Percentiles rank a stretch among this genome's conserved stretches.
These are phyloP conservation scores for Idaea dimidiata DNA, from an alignment of 2,888 invertebrate genomes.

Conservation along the genomic window DNA sequence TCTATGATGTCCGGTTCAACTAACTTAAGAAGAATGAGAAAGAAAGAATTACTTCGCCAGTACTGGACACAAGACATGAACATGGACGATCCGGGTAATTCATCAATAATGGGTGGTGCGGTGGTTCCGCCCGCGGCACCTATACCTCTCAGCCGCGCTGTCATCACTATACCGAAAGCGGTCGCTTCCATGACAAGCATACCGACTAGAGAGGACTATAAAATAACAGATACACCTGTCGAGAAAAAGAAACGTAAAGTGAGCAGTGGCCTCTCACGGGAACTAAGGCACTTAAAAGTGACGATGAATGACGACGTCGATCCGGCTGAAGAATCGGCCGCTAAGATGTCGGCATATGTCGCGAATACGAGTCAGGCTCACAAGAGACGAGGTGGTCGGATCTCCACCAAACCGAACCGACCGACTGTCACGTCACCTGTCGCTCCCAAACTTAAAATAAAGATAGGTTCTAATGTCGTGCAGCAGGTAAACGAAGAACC, in stretches of 20 bases:
- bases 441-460: slow-evolving; percentile 89
- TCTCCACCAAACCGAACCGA: slow-evolving; percentile 47
- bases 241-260: slow-evolving; percentile 85
- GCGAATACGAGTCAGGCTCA: slow-evolving; percentile 41
- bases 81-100: slow-evolving; percentile 86
- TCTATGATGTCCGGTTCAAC: slow-evolving; percentile 83
- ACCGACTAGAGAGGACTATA: slow-evolving; percentile 92
- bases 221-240: slow-evolving; percentile 83
- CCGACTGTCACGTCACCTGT: slow-evolving; percentile 50
- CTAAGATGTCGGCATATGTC: slow-evolving; percentile 51
- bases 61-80: slow-evolving; percentile 92
- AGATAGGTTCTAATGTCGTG: slow-evolving; percentile 83
- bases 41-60: slow-evolving; percentile 92
- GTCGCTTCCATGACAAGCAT: slow-evolving; percentile 94
- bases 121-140: slow-evolving; percentile 82
- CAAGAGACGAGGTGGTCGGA: slow-evolving; percentile 60
- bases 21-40: slow-evolving; percentile 91
- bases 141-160: slow-evolving; percentile 83
- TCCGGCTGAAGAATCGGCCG: slow-evolving; percentile 47
- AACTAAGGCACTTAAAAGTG: slow-evolving; percentile 83
- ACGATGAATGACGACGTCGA: slow-evolving; percentile 80
- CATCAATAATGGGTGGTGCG: slow-evolving; percentile 71
- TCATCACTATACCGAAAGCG: slow-evolving; percentile 92
- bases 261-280: slow-evolving; percentile 78
- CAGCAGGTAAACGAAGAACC: slow-evolving; percentile 75